A percentile compares a stretch with the other conserved stretches of the same genome.
These are phyloP conservation scores for Dynastes grantii DNA, from an alignment of 2,888 invertebrate species.

Conservation along the genomic window DNA sequence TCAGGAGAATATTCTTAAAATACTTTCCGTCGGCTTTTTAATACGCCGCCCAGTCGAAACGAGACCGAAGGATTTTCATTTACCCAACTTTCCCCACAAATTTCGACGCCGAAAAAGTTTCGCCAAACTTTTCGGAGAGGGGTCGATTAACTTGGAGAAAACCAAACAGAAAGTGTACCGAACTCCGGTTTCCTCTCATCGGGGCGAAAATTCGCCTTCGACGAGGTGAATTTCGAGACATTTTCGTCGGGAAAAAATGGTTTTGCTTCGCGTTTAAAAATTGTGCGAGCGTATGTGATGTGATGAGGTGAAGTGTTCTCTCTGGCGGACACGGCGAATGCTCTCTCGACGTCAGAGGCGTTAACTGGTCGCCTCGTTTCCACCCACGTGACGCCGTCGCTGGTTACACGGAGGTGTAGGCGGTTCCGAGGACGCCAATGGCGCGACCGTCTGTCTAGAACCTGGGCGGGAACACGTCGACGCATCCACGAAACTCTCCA, in stretches of 20 bases:
- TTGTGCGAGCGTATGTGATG: constrained; percentile 44
- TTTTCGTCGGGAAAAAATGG: constrained; percentile 40
- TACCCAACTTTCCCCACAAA: constrained; percentile 69
- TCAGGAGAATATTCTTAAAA: constrained; percentile 26
- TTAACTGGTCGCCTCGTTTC: constrained; percentile 61
- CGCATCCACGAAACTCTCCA: constrained; percentile 64
- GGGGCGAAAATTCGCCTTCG: constrained; percentile 37
- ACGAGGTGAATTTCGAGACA: constrained; percentile 44
- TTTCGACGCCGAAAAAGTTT: constrained; percentile 71
- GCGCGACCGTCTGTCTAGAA: constrained; percentile 63
- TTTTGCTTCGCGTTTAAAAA: constrained; percentile 44
- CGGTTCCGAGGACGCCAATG: constrained; percentile 69
- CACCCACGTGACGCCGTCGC: constrained; percentile 63
- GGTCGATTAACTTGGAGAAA: constrained; percentile 70
- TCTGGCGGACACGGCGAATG: constrained; percentile 20
- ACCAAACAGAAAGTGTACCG: constrained; percentile 68
- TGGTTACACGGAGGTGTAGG: constrained; percentile 64
- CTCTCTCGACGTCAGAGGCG: constrained; percentile 60
- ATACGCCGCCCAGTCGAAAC: constrained; percentile 38
- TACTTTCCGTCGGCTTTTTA: constrained; percentile 45
- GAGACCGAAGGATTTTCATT: constrained; percentile 60
- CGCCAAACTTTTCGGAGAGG: constrained; percentile 69
- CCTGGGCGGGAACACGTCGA: constrained; percentile 67
- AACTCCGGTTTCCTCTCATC: constrained; percentile 59
- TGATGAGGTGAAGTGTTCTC: constrained; percentile 50